Evolutionary conservation across 2,797 vertebrate genomes (phyloP).

Genomic region (Eremophila alpestris): DNA sequence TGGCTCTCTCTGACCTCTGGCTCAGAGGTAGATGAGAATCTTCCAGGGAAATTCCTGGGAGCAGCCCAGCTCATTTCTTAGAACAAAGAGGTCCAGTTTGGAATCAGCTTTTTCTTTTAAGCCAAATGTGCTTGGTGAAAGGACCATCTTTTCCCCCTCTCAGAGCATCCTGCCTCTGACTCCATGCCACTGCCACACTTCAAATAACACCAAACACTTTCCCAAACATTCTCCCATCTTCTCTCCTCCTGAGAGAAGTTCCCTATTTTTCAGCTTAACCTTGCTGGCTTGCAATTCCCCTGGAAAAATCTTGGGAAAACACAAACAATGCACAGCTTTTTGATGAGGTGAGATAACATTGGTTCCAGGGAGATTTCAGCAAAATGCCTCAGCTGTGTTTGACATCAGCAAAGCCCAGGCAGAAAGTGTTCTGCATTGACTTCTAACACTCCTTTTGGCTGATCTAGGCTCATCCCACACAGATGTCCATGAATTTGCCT

Average conservation of each 20-base stretch:
- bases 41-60: neutral
- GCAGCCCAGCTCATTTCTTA: neutral
- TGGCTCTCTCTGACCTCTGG: neutral
- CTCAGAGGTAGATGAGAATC: neutral
- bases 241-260: neutral
- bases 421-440: neutral
- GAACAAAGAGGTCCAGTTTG: neutral
- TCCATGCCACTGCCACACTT: neutral
- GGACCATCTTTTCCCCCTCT: neutral
- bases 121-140: neutral
- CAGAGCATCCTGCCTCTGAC: neutral
- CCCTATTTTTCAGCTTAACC: neutral
- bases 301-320: neutral
- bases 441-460: slow-evolving; percentile 37
- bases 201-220: neutral
- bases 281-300: neutral
- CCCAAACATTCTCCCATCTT: neutral
- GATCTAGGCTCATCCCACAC: neutral
- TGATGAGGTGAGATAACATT: slow-evolving; percentile 41
- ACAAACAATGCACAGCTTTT: neutral
- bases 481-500: neutral
- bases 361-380: slow-evolving; percentile 48
- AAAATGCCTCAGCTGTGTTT: slow-evolving; percentile 36
- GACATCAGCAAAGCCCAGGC: neutral
- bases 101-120: neutral